A percentile compares a stretch with the other conserved stretches of the same genome.
These are phyloP conservation scores for Bolborhynchus lineola DNA, from an alignment of 2,113 vertebrate genomes.

Conservation along the genomic window DNA sequence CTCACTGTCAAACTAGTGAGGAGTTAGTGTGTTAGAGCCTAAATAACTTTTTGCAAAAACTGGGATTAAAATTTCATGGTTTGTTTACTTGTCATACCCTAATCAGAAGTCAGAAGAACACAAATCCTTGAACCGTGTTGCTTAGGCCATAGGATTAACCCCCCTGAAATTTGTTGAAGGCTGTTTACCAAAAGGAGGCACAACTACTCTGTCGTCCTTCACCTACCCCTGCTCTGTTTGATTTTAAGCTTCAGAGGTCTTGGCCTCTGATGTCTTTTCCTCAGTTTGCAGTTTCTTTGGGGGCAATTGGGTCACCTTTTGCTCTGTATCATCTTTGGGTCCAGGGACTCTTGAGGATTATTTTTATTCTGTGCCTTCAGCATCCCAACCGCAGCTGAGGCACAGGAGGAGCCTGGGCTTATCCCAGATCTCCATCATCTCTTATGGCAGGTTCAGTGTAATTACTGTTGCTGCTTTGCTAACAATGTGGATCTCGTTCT, in stretches of 20 bases:
- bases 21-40: neutral
- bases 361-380: neutral
- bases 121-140: neutral
- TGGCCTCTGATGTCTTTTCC: neutral
- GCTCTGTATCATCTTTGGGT: neutral
- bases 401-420: neutral
- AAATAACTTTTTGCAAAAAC: neutral
- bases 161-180: neutral
- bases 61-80: neutral
- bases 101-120: neutral
- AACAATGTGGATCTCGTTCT: neutral
- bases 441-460: neutral
- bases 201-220: neutral
- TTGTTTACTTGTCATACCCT: neutral
- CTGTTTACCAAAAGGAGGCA: neutral
- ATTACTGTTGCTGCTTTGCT: neutral
- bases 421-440: neutral
- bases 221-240: neutral
- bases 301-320: neutral
- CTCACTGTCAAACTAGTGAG: neutral
- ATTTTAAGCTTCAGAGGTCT: neutral
- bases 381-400: neutral
- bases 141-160: neutral
- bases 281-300: neutral
- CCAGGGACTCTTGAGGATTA: neutral